phyloP scores from a whole-genome alignment of 1,140 invertebrate species.

The Zaprionus ornatus region DNA sequence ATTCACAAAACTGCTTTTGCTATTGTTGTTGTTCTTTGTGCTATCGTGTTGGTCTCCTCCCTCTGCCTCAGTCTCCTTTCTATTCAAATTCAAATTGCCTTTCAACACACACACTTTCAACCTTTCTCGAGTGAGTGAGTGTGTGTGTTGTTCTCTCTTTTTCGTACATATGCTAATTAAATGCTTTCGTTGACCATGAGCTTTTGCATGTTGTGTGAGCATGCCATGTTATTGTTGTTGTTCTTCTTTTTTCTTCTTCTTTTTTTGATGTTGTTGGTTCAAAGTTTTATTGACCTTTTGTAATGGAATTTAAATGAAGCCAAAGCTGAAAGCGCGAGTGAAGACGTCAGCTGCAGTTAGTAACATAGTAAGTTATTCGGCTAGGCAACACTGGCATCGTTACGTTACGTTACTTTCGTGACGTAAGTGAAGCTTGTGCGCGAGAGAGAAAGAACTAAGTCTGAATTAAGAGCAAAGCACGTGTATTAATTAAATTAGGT shows the following conservation, averaged over 20 bases:
- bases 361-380: background rate
- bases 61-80: conserved; percentile 14
- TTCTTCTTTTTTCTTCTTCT: conserved; percentile 8
- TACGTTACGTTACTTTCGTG: conserved; percentile 1
- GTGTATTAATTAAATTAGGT: conserved; percentile 69
- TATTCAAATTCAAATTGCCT: conserved; percentile 69
- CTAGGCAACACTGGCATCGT: conserved; percentile 1
- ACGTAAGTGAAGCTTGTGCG: background rate
- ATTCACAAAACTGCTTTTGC: conserved; percentile 29
- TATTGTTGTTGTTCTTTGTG: conserved; percentile 14
- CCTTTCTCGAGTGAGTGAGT: conserved; percentile 49
- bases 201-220: conserved; percentile 36
- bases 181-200: conserved; percentile 81
- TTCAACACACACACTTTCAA: conserved; percentile 42
- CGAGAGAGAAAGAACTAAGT: background rate
- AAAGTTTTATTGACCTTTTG: conserved; percentile 73
- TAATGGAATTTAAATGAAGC: conserved; percentile 55
- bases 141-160: conserved; percentile 38
- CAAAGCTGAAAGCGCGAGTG: conserved; percentile 48
- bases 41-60: conserved; percentile 28
- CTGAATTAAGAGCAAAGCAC: conserved; percentile 29
- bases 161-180: conserved; percentile 70
- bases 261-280: conserved; percentile 29
- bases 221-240: conserved; percentile 47
- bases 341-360: conserved; percentile 22